Evolutionary conservation across 2,113 vertebrate genomes (phyloP), one percentile per base, ranked within the genome.

Genomic region (Piprites chloris): DNA sequence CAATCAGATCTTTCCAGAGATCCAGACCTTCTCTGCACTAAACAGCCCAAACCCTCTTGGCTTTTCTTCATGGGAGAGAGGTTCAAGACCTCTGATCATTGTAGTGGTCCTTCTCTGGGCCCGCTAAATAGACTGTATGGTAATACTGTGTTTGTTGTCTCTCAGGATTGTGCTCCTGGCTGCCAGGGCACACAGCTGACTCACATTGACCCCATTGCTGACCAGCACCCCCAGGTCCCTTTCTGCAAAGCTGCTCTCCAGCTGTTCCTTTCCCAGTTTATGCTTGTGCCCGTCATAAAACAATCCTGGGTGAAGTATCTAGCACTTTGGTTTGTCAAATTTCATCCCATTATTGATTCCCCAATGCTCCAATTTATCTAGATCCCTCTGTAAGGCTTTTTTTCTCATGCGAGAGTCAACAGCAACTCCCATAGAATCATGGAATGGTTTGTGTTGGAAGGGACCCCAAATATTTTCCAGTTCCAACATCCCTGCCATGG

Each of bases 231-330:
- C 9, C 39, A 27, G 44, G 24, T 18, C n/a, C 23, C 27, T 58
- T 78, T 79, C 47, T 68, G 41, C 17, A 24, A 15, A 33, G 33
- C 27, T 75, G 14, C 12, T 59, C 23, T 42, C 62, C 20, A 42
- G 9, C 14, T 14, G 2, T 9, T 72, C 22, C 9, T 62, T 24
- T 68, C 16, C 16, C 2, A 2, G 0, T 46, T 23, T 61, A 30
- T 35, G 24, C 4, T 35, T 76, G 13, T 46, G 28, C 11, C 15
- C 17, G 8, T 13, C 1, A 2, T 35, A 46, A 26, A 21, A 50
- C 9, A 8, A 11, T 22, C 9, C 7, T 7, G 46, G 28, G 18
- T 46, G 41, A 35, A 62, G 44, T 23, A 74, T 66, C 4, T 3
- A 2, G 8, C 6, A 15, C 59, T 75, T 33, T 5, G 12, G 10